Percentiles rank a stretch among this genome's conserved stretches.
Evolutionary conservation across 2,888 invertebrate species (phyloP).

Genomic region (Acronicta psi): DNA sequence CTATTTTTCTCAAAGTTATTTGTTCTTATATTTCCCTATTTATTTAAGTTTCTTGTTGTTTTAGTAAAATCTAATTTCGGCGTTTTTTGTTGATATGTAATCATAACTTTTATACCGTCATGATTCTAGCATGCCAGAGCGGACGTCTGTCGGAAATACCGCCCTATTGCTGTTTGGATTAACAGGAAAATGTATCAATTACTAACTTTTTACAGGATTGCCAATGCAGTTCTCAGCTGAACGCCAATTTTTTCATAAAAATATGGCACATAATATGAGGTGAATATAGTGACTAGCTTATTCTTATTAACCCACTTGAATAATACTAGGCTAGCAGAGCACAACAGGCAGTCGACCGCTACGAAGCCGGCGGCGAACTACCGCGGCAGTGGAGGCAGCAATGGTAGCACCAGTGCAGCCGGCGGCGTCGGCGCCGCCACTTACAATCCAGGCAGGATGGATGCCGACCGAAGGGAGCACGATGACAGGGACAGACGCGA

Average conservation of each 20-base stretch:
- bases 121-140: conserved; percentile 37
- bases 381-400: conserved; percentile 54
- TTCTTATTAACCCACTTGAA: conserved; percentile 16
- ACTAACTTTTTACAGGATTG: neutral
- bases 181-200: conserved; percentile 19
- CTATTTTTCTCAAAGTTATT: neutral
- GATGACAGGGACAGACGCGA: conserved; percentile 82
- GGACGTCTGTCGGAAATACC: conserved; percentile 21
- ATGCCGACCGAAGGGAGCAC: conserved; percentile 80
- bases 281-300: neutral
- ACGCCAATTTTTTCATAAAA: neutral
- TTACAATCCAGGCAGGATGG: conserved; percentile 74
- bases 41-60: too few relatives aligned
- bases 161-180: conserved; percentile 15
- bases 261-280: neutral
- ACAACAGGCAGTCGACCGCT: conserved; percentile 72
- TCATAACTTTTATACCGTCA: conserved; percentile 16
- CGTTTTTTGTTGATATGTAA: conserved; percentile 5
- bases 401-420: conserved; percentile 50
- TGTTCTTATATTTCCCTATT: too few relatives aligned
- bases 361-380: conserved; percentile 62
- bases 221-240: neutral
- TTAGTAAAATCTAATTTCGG: neutral
- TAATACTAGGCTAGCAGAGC: conserved; percentile 79
- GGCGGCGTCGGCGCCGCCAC: conserved; percentile 50